Conservation (phyloP, 2,888 invertebrate genomes). For the Brachyopa scutellaris region DNA sequence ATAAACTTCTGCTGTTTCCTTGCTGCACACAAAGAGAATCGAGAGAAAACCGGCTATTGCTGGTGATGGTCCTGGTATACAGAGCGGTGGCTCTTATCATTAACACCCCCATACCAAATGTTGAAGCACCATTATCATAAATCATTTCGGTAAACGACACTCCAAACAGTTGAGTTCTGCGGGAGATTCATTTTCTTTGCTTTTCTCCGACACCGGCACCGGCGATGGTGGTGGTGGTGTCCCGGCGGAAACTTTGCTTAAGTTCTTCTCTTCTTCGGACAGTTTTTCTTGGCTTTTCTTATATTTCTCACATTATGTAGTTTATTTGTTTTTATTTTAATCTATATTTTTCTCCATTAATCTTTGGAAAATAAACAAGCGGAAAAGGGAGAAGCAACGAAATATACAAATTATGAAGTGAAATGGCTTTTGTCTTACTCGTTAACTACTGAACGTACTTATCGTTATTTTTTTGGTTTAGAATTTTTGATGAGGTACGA, state of each 20-base stretch:
- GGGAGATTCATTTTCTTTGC: constrained; percentile 16
- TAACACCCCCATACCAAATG: constrained; percentile 25
- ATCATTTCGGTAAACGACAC: constrained; percentile 51
- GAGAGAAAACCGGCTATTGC: not conserved
- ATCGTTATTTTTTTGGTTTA: constrained; percentile 13
- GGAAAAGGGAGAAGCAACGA: constrained; percentile 19
- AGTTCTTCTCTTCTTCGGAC: not conserved
- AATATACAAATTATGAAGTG: constrained; percentile 43
- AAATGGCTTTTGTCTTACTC: constrained; percentile 34
- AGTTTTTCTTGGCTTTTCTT: constrained; percentile 1
- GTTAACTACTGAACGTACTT: constrained; percentile 28
- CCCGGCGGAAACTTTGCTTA: constrained; percentile 22
- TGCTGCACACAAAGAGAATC: not conserved
- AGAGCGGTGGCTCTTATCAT: constrained; percentile 25
- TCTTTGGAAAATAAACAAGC: constrained; percentile 31
- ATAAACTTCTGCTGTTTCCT: not conserved
- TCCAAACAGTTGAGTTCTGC: constrained; percentile 38
- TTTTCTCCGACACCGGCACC: not conserved
- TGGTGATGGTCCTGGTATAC: not conserved
- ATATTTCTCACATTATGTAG: no score
- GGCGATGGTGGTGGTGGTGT: no score
- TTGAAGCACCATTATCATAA: constrained; percentile 62
- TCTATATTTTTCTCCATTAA: constrained; percentile 49
- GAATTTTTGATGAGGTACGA: no score
- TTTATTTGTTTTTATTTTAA: constrained; percentile 12